phyloP scores from a whole-genome alignment of 2,888 invertebrate genomes.

The Lucinisca nassula region DNA sequence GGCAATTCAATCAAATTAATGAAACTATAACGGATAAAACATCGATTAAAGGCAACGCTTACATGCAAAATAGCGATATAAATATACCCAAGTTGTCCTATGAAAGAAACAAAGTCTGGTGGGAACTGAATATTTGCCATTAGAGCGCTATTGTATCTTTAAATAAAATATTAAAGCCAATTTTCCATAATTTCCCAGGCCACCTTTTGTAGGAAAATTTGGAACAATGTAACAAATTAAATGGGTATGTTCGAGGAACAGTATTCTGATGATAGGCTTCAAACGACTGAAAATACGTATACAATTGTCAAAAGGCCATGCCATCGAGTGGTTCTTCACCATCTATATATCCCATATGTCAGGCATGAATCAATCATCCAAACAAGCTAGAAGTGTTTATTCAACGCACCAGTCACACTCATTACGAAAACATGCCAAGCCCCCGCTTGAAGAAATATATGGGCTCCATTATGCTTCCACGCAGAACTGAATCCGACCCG shows the following conservation, averaged over 20 bases:
- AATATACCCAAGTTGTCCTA: slow-evolving; percentile 6
- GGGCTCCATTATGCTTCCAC: no score
- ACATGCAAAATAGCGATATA: slow-evolving; percentile 17
- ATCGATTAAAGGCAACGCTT: slow-evolving; percentile 6
- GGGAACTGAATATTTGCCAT: not conserved
- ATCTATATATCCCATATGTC: not conserved
- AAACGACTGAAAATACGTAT: not conserved
- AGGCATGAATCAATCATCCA: slow-evolving; percentile 18
- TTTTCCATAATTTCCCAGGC: slow-evolving; percentile 7
- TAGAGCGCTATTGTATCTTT: slow-evolving; percentile 5
- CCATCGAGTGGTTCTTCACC: no score
- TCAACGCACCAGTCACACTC: no score
- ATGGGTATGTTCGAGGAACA: not conserved
- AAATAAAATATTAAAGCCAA: slow-evolving; percentile 4
- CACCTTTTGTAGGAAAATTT: not conserved
- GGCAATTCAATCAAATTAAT: slow-evolving; percentile 8
- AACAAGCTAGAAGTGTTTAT: not conserved
- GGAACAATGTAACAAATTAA: not conserved
- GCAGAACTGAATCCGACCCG: no score
- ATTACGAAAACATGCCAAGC: no score
- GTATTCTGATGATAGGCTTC: not conserved
- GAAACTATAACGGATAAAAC: slow-evolving; percentile 10
- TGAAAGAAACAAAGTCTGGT: not conserved
- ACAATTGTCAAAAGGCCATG: no score
- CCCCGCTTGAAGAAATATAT: no score